Conservation (phyloP, 2,888 invertebrate species). For the Auanema freiburgensis region DNA sequence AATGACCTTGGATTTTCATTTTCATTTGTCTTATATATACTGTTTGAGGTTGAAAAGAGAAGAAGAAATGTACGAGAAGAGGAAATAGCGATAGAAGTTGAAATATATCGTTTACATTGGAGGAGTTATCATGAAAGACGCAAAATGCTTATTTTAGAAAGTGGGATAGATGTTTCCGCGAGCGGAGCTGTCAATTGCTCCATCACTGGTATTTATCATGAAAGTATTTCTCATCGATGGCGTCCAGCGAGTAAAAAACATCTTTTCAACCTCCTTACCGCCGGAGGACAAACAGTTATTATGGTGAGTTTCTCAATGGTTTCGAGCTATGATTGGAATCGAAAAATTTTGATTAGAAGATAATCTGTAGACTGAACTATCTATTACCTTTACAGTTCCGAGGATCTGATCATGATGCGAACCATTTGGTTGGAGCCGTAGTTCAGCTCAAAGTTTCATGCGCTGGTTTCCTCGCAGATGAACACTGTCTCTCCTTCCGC, state of each 20-base stretch:
- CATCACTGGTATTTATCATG: slow-evolving; percentile 28
- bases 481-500: slow-evolving; percentile 14
- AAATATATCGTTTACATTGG: no score
- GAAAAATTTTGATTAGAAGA: background rate
- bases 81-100: no score
- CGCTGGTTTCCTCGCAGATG: background rate
- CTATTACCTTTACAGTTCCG: slow-evolving; percentile 36
- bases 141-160: slow-evolving; percentile 5
- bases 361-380: background rate
- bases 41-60: no score
- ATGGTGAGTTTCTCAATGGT: slow-evolving; percentile 19
- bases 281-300: slow-evolving; percentile 14
- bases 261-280: slow-evolving; percentile 19
- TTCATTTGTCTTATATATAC: no score
- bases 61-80: no score
- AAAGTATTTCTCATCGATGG: slow-evolving; percentile 33
- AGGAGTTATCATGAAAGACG: no score
- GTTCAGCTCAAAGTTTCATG: slow-evolving; percentile 32
- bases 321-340: background rate
- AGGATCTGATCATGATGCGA: slow-evolving; percentile 30
- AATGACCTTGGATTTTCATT: no score
- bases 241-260: slow-evolving; percentile 17
- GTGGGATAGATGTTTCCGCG: slow-evolving; percentile 9
- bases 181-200: slow-evolving; percentile 27
- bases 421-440: slow-evolving; percentile 25